phyloP scores from a whole-genome alignment of 2,797 vertebrate genomes.

The Alca torda region DNA sequence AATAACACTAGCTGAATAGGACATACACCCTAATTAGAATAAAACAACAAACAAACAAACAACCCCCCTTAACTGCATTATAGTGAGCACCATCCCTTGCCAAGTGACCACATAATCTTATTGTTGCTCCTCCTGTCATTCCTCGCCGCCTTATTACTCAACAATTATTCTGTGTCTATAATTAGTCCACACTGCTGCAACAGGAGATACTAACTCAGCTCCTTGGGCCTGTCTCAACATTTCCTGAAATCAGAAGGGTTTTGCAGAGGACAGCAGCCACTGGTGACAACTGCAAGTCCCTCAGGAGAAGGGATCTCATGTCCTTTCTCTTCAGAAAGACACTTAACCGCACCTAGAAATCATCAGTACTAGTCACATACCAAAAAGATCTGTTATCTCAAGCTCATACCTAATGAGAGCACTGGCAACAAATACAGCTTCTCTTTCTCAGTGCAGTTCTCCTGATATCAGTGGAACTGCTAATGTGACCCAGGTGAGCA shows the following conservation, averaged over 20 bases:
- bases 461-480: background rate
- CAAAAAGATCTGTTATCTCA: background rate
- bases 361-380: background rate
- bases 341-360: background rate
- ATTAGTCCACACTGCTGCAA: conserved; percentile 32
- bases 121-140: conserved; percentile 20
- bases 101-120: conserved; percentile 36
- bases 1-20: background rate
- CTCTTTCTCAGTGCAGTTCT: background rate
- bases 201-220: background rate
- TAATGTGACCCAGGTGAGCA: background rate
- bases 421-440: background rate
- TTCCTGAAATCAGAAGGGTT: background rate
- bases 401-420: background rate
- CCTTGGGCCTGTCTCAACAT: background rate
- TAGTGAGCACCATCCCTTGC: background rate
- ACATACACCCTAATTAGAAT: conserved; percentile 5
- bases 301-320: background rate
- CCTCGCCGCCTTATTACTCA: background rate
- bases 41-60: conserved; percentile 40
- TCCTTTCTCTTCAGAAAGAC: background rate
- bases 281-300: background rate
- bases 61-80: background rate
- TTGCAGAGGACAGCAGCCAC: background rate
- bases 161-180: conserved; percentile 21